Evolutionary conservation across 2,888 invertebrate species (phyloP).

Genomic region (Prosapia bicincta): DNA sequence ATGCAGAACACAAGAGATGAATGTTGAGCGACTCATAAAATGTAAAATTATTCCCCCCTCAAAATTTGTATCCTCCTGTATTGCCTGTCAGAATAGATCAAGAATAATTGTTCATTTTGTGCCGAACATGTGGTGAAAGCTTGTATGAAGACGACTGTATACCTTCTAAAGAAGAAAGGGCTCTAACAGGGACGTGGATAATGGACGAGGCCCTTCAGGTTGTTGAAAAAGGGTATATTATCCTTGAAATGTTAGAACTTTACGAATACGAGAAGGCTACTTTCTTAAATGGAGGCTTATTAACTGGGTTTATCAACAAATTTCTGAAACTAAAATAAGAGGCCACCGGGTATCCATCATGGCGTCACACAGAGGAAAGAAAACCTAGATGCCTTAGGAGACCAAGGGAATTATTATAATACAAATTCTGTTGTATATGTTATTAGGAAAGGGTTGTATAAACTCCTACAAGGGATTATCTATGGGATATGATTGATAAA

Average conservation of each 20-base stretch:
- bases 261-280: slow-evolving; percentile 34
- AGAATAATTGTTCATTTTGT: slow-evolving; percentile 44
- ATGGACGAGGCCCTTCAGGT: slow-evolving; percentile 41
- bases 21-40: slow-evolving; percentile 19
- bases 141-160: slow-evolving; percentile 36
- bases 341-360: slow-evolving; percentile 3
- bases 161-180: slow-evolving; percentile 39
- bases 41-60: slow-evolving; percentile 24
- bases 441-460: background rate
- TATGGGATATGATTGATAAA: slow-evolving; percentile 14
- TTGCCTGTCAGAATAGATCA: too few species aligned
- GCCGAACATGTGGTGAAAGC: slow-evolving; percentile 41
- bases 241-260: slow-evolving; percentile 42
- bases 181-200: slow-evolving; percentile 42
- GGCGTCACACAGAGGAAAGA: slow-evolving; percentile 27
- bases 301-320: slow-evolving; percentile 35
- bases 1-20: background rate
- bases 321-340: slow-evolving; percentile 30
- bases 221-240: slow-evolving; percentile 38
- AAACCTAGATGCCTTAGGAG: slow-evolving; percentile 14
- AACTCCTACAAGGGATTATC: slow-evolving; percentile 22
- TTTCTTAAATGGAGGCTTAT: slow-evolving; percentile 30
- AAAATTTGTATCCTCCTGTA: slow-evolving; percentile 29
- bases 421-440: slow-evolving; percentile 16
- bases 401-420: slow-evolving; percentile 10